Percentiles rank a stretch among this genome's conserved stretches.
phyloP scores from a whole-genome alignment of 2,797 vertebrate genomes.

The Semaprochilodus insignis region DNA sequence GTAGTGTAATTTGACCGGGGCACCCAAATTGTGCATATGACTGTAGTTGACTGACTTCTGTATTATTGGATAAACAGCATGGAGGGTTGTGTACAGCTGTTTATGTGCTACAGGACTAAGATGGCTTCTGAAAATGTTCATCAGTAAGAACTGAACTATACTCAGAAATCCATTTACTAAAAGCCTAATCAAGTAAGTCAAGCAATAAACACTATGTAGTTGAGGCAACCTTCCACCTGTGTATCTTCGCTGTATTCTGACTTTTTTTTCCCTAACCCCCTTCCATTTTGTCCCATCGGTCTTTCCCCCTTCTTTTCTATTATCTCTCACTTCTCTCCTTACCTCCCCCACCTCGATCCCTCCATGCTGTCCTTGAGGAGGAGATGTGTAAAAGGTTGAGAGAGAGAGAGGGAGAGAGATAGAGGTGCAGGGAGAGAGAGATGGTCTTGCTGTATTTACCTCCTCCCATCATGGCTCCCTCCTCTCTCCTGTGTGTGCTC shows the following conservation, averaged over 20 bases:
- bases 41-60: too few species aligned
- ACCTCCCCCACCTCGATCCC: constrained; percentile 26
- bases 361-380: constrained; percentile 42
- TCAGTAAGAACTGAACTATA: too few species aligned
- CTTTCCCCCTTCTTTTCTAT: not conserved
- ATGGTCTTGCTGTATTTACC: not conserved
- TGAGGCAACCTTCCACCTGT: not conserved
- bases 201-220: not conserved
- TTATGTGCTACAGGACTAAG: too few species aligned
- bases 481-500: not conserved
- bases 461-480: not conserved
- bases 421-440: not conserved
- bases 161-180: too few species aligned
- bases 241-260: not conserved
- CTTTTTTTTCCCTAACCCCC: not conserved
- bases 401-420: not conserved
- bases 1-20: too few species aligned
- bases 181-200: too few species aligned
- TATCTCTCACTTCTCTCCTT: constrained; percentile 19
- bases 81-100: too few species aligned
- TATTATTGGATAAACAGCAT: too few species aligned
- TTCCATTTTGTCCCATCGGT: not conserved
- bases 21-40: too few species aligned
- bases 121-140: too few species aligned
- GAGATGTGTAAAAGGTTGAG: constrained; percentile 11